A percentile compares a stretch with the other conserved stretches of the same genome.
Conservation (phyloP, 2,113 vertebrate genomes). For the Protobothrops mucrosquamatus region DNA sequence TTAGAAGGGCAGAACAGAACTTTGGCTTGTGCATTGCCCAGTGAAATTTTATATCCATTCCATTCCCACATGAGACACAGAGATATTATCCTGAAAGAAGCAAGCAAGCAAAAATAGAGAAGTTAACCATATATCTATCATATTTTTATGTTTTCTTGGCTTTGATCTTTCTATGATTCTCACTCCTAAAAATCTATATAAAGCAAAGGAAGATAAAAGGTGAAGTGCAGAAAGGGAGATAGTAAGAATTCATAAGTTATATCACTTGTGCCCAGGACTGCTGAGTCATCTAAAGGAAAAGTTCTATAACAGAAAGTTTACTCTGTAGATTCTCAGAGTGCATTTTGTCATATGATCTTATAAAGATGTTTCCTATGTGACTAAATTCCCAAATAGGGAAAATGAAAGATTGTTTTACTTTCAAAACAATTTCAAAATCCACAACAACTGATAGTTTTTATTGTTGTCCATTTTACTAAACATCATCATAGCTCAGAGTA, state of each 20-base stretch:
- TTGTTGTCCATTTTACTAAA: slow-evolving; percentile 18
- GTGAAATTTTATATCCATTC: neutral
- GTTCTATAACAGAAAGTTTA: neutral
- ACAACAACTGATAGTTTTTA: neutral
- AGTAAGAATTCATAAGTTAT: neutral
- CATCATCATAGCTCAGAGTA: neutral
- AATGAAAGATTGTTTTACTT: neutral
- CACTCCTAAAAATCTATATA: neutral
- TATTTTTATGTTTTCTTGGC: neutral
- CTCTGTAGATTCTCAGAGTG: neutral
- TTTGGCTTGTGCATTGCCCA: neutral
- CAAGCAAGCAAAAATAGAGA: neutral
- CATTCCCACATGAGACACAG: neutral
- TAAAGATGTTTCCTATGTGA: neutral
- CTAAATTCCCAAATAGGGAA: neutral
- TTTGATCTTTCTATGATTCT: neutral
- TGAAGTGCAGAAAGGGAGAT: neutral
- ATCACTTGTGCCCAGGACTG: neutral
- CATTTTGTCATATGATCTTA: neutral
- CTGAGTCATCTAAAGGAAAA: neutral
- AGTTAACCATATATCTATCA: neutral
- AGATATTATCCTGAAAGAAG: neutral
- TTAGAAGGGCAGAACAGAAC: neutral
- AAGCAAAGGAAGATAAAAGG: neutral
- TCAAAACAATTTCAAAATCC: neutral